Conservation (phyloP, 2,888 invertebrate genomes). For the Panzeria rudis region DNA sequence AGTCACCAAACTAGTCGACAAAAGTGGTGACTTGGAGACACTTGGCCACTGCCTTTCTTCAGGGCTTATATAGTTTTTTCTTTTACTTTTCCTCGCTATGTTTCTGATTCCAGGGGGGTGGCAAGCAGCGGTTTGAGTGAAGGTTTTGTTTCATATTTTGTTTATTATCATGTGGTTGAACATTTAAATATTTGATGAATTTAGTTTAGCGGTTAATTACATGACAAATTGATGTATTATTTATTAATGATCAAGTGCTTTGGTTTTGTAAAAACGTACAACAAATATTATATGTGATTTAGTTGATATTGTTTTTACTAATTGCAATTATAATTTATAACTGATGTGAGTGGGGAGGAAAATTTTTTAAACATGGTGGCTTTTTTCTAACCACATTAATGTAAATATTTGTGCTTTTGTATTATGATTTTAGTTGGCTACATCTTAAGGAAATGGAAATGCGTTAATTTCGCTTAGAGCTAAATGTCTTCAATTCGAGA, state of each 20-base stretch:
- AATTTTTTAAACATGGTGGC: background rate
- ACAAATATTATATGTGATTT: background rate
- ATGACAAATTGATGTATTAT: conserved; percentile 34
- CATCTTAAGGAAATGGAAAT: background rate
- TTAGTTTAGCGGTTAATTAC: conserved; percentile 37
- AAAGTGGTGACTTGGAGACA: too few relatives aligned
- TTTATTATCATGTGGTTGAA: background rate
- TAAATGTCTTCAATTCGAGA: too few relatives aligned
- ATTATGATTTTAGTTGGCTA: background rate
- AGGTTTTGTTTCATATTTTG: conserved; percentile 13
- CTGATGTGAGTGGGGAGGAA: background rate
- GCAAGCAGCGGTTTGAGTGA: background rate
- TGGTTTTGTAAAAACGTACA: background rate
- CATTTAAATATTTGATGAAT: conserved; percentile 41
- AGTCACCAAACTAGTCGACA: too few relatives aligned
- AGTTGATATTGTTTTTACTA: conserved; percentile 7
- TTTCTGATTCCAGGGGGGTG: background rate
- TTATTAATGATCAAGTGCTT: conserved; percentile 14
- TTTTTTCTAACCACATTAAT: background rate
- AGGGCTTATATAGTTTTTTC: too few relatives aligned
- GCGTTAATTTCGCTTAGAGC: too few relatives aligned
- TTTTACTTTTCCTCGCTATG: background rate
- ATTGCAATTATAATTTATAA: background rate
- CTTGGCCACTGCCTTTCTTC: too few relatives aligned
- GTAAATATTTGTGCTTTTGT: background rate